These are phyloP conservation scores for Megaleporinus macrocephalus DNA, from an alignment of 2,113 vertebrate genomes.

Conservation along the genomic window DNA sequence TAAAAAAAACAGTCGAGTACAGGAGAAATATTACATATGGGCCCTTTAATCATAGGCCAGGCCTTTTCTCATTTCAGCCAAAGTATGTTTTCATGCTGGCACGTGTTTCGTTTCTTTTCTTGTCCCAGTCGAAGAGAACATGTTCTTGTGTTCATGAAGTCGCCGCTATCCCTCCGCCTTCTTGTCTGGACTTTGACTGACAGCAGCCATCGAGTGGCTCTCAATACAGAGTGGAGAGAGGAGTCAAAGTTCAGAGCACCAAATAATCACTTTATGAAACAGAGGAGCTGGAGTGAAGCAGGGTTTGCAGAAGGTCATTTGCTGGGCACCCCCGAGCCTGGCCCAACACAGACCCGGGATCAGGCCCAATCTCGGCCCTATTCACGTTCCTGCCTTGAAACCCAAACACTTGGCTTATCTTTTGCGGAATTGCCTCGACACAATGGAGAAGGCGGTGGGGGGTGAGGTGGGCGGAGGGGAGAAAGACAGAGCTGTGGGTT, in stretches of 20 bases:
- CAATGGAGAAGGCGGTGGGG: conserved; percentile 59
- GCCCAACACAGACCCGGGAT: conserved; percentile 58
- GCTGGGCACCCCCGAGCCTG: conserved; percentile 25
- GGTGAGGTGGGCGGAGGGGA: conserved; percentile 34
- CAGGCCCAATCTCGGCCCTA: conserved; percentile 57
- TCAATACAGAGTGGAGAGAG: conserved; percentile 55
- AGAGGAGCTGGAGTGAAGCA: conserved; percentile 62
- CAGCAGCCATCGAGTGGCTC: conserved; percentile 56
- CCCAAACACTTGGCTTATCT: conserved; percentile 64
- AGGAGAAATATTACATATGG: not conserved
- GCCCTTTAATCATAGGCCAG: not conserved
- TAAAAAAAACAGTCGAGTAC: not conserved
- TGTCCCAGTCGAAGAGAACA: not conserved
- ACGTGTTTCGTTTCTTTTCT: not conserved
- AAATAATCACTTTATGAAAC: conserved; percentile 74
- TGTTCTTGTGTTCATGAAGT: not conserved
- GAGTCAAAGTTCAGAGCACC: conserved; percentile 68
- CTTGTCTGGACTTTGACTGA: conserved; percentile 58
- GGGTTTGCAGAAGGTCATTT: conserved; percentile 69
- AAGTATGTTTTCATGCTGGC: not conserved
- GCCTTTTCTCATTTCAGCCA: not conserved
- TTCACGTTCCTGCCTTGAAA: conserved; percentile 71
- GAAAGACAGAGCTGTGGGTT: conserved; percentile 62
- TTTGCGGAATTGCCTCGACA: conserved; percentile 64
- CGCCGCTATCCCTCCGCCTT: conserved; percentile 23